phyloP scores from a whole-genome alignment of 92 coral and sea anemone genomes.

The Isaurus tuberculatus region DNA sequence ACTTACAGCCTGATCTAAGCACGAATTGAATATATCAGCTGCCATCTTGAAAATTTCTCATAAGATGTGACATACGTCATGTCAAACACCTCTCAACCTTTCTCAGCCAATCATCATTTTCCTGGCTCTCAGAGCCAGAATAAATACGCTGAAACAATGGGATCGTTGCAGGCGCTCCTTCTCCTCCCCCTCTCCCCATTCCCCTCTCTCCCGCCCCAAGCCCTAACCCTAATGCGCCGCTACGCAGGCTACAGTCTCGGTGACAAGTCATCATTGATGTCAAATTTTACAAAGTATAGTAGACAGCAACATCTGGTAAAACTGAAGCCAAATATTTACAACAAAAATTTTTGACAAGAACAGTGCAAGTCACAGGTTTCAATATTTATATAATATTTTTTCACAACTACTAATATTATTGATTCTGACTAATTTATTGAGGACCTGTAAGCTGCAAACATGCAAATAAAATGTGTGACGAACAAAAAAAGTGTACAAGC shows the following conservation, averaged over 20 bases:
- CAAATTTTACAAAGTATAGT: too few relatives aligned
- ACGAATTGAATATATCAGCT: background rate
- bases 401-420: too few relatives aligned
- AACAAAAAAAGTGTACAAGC: too few relatives aligned
- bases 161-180: background rate
- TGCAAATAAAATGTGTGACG: too few relatives aligned
- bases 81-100: slow-evolving; percentile 3
- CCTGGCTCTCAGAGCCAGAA: background rate
- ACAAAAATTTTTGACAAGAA: too few relatives aligned
- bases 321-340: too few relatives aligned
- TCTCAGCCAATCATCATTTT: background rate
- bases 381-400: too few relatives aligned
- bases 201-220: background rate
- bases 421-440: too few relatives aligned
- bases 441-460: too few relatives aligned
- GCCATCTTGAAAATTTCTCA: background rate
- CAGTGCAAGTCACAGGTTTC: too few relatives aligned
- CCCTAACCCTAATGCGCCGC: background rate
- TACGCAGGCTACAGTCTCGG: background rate
- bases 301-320: too few relatives aligned
- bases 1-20: background rate
- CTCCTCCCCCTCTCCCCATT: background rate
- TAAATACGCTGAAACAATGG: background rate
- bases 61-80: background rate
- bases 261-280: too few relatives aligned